phyloP scores from a whole-genome alignment of 2,888 invertebrate genomes.

The Mythimna ferrago region DNA sequence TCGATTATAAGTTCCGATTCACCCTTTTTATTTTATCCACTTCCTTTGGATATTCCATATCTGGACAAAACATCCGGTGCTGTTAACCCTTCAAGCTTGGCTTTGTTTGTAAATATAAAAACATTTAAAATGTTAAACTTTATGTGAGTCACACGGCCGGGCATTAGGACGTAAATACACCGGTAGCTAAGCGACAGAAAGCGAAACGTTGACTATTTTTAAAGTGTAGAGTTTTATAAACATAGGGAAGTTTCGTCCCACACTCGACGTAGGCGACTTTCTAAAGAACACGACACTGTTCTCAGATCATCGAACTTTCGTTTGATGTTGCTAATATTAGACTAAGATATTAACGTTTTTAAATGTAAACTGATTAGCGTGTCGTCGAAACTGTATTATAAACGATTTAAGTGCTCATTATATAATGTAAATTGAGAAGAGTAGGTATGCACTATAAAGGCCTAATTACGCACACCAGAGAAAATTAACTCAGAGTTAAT shows the following conservation, averaged over 20 bases:
- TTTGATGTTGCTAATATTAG: conserved; percentile 51
- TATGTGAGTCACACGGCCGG: conserved; percentile 75
- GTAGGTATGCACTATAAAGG: no score
- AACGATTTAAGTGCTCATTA: not conserved
- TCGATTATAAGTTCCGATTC: conserved; percentile 71
- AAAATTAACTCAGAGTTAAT: no score
- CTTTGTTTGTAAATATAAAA: conserved; percentile 87
- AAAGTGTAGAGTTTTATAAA: conserved; percentile 55
- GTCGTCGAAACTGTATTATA: conserved; percentile 12
- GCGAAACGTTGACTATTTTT: conserved; percentile 58
- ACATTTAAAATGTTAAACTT: conserved; percentile 81
- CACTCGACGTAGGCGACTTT: conserved; percentile 53
- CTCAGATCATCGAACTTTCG: conserved; percentile 61
- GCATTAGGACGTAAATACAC: conserved; percentile 60
- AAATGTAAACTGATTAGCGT: conserved; percentile 27
- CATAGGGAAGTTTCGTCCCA: conserved; percentile 53
- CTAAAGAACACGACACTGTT: conserved; percentile 52
- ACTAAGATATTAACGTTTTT: conserved; percentile 39
- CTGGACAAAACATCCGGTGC: conserved; percentile 83
- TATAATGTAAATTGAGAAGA: not conserved
- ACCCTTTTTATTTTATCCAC: conserved; percentile 72
- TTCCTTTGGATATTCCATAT: conserved; percentile 79
- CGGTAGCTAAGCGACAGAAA: conserved; percentile 59
- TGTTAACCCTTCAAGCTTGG: conserved; percentile 77
- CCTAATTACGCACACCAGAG: no score